Evolutionary conservation across 2,888 invertebrate genomes (phyloP), one percentile per base, ranked within the genome.

Genomic region (Drosophila paracracens): DNA sequence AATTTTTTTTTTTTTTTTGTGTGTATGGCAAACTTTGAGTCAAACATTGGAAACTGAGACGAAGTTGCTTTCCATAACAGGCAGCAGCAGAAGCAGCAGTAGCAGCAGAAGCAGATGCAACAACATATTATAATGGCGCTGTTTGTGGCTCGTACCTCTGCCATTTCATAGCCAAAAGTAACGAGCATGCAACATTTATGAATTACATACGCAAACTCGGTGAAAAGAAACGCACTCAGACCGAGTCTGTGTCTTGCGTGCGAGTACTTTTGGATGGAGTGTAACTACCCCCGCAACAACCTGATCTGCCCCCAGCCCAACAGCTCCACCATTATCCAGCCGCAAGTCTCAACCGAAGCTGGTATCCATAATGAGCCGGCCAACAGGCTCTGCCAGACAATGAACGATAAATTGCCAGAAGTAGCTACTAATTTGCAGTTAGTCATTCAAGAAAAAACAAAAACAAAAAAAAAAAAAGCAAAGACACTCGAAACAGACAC

Each of bases 361-460:
- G 21, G 46, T 81, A 83, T 82, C 78, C 79, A 81, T 81, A 86
- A 86, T 86, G 82, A 86, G 83, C 57, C 63, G 72, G 73, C 73
- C 73, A 64, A 50, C 73, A 53, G 60, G 54, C 70, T 16, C 46
- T 63, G 60, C 40, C 71, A 62, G 61, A 81, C 86, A 83, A 81
- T 81, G 82, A 70, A 72, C 85, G 76, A 83, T 83, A 84, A 83
- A 83, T 81, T 83, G 87, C 87, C 87, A 84, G 84, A 83, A 83
- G 83, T 83, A 83, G 84, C 88, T 84, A 87, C 83, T 83, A 83
- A 83, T 87, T 83, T 83, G 82, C 83, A 83, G 83, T 83, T 83
- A 83, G 86, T 86, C 83, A 77, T 74, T 83, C 67, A 78, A 66
- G 62, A 40, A 50, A 67, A 65, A 57, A 64, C 69, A 68, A 53